phyloP scores from a whole-genome alignment of 2,888 invertebrate genomes.

The Drosophila falleni region DNA sequence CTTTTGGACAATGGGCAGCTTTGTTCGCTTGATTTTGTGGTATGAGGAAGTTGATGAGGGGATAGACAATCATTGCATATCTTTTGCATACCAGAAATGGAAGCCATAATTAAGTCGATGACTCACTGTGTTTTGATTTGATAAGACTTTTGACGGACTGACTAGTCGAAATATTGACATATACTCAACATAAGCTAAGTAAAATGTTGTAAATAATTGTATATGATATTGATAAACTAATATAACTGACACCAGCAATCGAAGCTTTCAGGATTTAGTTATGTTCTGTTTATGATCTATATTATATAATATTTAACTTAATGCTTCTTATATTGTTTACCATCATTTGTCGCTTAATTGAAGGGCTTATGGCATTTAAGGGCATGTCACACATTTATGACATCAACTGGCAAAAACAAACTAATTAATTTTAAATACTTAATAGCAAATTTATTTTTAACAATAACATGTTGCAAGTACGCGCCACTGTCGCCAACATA shows the following conservation, averaged over 20 bases:
- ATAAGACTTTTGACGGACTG: not conserved
- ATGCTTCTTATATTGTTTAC: not conserved
- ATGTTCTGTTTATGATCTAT: no score
- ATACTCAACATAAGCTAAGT: not conserved
- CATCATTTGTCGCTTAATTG: slow-evolving; percentile 11
- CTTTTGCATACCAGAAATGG: slow-evolving; percentile 41
- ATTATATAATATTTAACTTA: not conserved
- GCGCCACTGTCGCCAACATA: slow-evolving; percentile 13
- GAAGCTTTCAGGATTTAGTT: no score
- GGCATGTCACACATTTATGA: not conserved
- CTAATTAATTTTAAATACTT: slow-evolving; percentile 49
- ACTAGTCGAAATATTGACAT: slow-evolving; percentile 4
- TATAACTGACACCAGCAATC: not conserved
- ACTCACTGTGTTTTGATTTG: slow-evolving; percentile 50
- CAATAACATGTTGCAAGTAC: slow-evolving; percentile 30
- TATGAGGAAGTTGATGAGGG: not conserved
- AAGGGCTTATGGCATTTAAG: not conserved
- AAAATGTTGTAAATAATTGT: slow-evolving; percentile 1
- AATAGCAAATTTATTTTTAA: slow-evolving; percentile 23
- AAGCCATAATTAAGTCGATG: slow-evolving; percentile 32
- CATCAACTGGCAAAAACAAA: slow-evolving; percentile 24
- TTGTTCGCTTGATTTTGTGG: slow-evolving; percentile 43
- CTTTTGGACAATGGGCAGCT: slow-evolving; percentile 61
- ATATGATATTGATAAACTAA: not conserved
- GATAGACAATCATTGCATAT: slow-evolving; percentile 19